Evolutionary conservation across 2,113 vertebrate genomes (phyloP).

Genomic region (Tachycineta bicolor): DNA sequence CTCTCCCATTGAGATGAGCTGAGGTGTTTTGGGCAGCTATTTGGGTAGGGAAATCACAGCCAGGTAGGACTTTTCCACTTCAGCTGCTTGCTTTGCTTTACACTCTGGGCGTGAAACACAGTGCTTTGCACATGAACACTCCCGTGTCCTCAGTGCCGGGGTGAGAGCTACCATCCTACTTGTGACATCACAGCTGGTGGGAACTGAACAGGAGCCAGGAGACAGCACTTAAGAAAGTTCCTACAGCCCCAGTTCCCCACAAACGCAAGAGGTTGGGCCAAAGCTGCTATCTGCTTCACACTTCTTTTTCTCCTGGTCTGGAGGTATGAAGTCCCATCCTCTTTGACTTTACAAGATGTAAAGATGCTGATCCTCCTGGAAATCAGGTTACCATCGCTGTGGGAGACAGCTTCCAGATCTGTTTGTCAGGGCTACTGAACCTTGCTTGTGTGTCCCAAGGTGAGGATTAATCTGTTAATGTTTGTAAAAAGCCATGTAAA

Average conservation of each 20-base stretch:
- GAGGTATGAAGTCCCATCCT: not conserved
- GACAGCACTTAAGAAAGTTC: not conserved
- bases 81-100: not conserved
- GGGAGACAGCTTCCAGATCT: constrained; percentile 18
- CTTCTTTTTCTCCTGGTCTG: not conserved
- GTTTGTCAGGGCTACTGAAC: constrained; percentile 30
- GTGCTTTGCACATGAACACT: not conserved
- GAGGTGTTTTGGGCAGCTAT: not conserved
- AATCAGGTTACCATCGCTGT: not conserved
- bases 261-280: not conserved
- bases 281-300: not conserved
- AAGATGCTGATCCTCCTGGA: not conserved
- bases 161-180: not conserved
- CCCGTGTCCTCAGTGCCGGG: not conserved
- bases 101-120: not conserved
- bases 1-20: not conserved
- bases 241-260: not conserved
- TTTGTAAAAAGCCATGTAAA: constrained; percentile 61
- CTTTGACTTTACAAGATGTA: not conserved
- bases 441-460: constrained; percentile 48
- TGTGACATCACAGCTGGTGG: not conserved
- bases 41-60: not conserved
- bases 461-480: constrained; percentile 60
- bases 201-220: not conserved
- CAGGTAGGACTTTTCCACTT: not conserved